Conservation (phyloP, 2,113 vertebrate species). For the Strix aluco region DNA sequence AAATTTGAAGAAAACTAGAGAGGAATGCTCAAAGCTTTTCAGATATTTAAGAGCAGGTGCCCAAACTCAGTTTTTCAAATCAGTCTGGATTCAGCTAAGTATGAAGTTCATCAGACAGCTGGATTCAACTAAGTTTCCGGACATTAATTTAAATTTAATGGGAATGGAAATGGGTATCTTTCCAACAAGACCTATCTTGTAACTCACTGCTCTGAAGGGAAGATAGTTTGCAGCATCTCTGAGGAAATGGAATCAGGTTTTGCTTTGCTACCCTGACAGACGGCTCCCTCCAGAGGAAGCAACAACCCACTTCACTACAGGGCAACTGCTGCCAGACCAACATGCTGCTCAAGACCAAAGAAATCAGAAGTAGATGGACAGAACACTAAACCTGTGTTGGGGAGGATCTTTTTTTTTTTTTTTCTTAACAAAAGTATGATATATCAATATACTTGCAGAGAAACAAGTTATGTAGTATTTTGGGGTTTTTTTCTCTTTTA, state of each 20-base stretch:
- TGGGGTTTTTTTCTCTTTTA: neutral
- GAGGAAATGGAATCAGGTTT: neutral
- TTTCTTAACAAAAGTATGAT: neutral
- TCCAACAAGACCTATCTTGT: neutral
- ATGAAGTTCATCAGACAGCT: neutral
- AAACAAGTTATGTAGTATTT: neutral
- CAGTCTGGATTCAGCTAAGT: neutral
- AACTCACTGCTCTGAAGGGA: neutral
- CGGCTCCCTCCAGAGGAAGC: neutral
- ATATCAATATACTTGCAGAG: neutral
- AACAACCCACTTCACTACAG: neutral
- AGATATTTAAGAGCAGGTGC: neutral
- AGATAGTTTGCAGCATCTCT: neutral
- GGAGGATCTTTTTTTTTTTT: neutral
- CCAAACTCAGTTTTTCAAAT: neutral
- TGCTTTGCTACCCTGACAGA: neutral
- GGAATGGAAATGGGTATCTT: neutral
- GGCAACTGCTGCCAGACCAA: neutral
- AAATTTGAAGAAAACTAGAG: neutral
- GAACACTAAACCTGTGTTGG: neutral
- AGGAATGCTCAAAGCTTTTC: neutral
- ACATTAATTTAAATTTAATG: neutral
- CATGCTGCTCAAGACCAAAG: neutral
- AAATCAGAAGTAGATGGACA: neutral
- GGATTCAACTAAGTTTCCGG: neutral